These are phyloP conservation scores for Phocoena phocoena DNA, from an alignment of 2,113 vertebrate species.

Conservation along the genomic window DNA sequence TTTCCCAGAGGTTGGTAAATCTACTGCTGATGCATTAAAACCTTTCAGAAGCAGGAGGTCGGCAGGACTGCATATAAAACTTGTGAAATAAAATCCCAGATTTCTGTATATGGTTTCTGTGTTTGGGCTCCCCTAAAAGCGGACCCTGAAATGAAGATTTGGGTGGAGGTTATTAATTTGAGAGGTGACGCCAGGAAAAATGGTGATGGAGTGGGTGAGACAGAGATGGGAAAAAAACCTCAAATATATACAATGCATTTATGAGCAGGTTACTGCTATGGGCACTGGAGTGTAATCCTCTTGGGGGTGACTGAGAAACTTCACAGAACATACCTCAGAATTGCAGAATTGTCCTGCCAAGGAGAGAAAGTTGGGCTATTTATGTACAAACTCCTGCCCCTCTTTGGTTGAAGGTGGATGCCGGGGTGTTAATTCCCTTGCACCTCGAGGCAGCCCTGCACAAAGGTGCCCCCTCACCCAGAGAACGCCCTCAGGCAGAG, in stretches of 20 bases:
- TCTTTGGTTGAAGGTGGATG: background rate
- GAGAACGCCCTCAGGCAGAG: background rate
- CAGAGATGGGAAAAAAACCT: background rate
- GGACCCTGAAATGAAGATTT: background rate
- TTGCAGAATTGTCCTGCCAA: background rate
- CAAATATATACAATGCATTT: background rate
- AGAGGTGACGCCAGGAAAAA: background rate
- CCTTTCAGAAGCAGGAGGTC: background rate
- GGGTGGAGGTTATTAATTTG: background rate
- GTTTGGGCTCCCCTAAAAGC: background rate
- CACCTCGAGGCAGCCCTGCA: too few relatives aligned
- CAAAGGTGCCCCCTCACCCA: background rate
- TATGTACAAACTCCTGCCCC: background rate
- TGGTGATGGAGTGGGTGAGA: background rate
- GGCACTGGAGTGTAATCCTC: background rate
- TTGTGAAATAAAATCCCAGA: background rate
- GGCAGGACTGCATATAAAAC: background rate
- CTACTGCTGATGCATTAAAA: background rate
- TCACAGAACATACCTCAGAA: background rate
- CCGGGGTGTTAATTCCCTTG: background rate
- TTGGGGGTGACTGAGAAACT: background rate
- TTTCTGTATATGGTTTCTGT: background rate
- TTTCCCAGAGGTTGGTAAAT: background rate
- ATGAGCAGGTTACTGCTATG: background rate
- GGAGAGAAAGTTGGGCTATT: background rate